Conservation (phyloP, 2,113 vertebrate species). For the Procavia capensis region DNA sequence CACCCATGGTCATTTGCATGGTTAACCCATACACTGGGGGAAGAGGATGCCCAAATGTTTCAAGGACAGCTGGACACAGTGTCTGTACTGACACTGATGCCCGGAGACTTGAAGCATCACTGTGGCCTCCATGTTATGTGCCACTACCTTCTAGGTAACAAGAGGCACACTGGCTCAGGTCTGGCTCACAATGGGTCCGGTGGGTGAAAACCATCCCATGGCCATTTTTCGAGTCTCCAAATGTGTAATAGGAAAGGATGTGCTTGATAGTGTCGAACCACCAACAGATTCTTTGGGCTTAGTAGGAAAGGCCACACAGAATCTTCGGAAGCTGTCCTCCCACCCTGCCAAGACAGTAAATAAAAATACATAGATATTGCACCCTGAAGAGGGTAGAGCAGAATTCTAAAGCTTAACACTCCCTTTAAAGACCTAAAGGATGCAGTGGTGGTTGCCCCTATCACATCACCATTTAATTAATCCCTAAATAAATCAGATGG, state of each 20-base stretch:
- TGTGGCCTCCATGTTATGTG: fast-evolving
- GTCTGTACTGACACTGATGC: neutral
- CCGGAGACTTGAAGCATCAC: neutral
- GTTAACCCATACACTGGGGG: neutral
- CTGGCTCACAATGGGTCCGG: neutral
- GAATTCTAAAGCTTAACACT: neutral
- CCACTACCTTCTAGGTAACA: neutral
- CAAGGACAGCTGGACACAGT: neutral
- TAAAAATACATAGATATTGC: neutral
- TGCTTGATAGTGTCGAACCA: neutral
- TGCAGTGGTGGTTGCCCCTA: neutral
- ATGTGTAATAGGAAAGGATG: neutral
- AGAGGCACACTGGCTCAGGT: neutral
- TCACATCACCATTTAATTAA: neutral
- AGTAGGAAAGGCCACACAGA: neutral
- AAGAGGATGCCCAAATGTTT: neutral
- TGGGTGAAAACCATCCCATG: neutral
- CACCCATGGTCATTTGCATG: neutral
- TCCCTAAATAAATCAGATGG: neutral
- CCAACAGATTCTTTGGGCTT: neutral
- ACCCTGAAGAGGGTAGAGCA: neutral
- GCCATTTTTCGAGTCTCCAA: neutral
- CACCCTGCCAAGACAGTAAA: neutral
- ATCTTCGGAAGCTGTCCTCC: neutral
- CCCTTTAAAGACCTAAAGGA: neutral